Conservation (phyloP, 2,797 vertebrate genomes). For the Tolypeutes matacus region DNA sequence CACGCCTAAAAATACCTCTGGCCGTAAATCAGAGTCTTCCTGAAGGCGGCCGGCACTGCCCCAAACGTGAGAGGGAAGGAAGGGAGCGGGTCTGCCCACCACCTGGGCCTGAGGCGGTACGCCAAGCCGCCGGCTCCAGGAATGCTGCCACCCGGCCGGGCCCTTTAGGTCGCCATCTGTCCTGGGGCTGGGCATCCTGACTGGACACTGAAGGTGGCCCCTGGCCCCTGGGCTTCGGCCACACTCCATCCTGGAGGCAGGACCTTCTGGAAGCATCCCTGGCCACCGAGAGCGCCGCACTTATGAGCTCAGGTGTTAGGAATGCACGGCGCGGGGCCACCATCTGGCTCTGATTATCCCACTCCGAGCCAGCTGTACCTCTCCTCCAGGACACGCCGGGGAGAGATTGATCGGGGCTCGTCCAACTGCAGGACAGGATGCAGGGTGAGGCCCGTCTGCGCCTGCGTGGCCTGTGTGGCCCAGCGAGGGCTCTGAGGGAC, state of each 20-base stretch:
- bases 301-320: slow-evolving; percentile 95
- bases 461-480: background rate
- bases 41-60: slow-evolving; percentile 73
- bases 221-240: no score
- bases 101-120: slow-evolving; percentile 67
- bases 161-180: no score
- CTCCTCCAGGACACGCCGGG: slow-evolving; percentile 72
- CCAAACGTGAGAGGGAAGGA: slow-evolving; percentile 37
- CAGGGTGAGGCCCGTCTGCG: slow-evolving; percentile 50
- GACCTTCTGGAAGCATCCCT: slow-evolving; percentile 61
- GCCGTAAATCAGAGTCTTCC: slow-evolving; percentile 78
- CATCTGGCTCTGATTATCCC: slow-evolving; percentile 96
- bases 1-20: slow-evolving; percentile 74
- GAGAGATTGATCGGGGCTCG: slow-evolving; percentile 77
- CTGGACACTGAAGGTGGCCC: no score
- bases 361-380: slow-evolving; percentile 86
- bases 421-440: slow-evolving; percentile 33
- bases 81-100: slow-evolving; percentile 70
- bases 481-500: background rate
- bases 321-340: slow-evolving; percentile 89
- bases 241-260: background rate
- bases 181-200: background rate
- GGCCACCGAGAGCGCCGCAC: slow-evolving; percentile 87
- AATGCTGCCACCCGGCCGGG: no score
- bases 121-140: no score